phyloP scores from a whole-genome alignment of 2,888 invertebrate species.

The Scaptomyza parva region DNA sequence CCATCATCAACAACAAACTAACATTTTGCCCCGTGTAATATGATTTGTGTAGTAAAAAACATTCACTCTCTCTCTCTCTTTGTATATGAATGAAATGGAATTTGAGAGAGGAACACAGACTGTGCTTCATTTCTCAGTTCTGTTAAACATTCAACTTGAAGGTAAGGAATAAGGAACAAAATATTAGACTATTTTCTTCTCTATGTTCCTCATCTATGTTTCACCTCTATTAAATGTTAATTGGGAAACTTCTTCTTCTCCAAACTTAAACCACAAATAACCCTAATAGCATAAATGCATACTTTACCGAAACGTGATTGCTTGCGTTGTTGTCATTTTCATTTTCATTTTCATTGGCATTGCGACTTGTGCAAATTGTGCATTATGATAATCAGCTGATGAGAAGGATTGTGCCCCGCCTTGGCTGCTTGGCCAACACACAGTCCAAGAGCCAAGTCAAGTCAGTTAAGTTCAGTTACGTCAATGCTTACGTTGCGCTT shows the following conservation, averaged over 20 bases:
- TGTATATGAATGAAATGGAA: not conserved
- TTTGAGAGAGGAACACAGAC: too few species aligned
- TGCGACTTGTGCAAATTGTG: not conserved
- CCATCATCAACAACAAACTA: not conserved
- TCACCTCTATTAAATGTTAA: too few species aligned
- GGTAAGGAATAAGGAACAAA: too few species aligned
- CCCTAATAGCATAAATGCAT: not conserved
- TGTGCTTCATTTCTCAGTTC: too few species aligned
- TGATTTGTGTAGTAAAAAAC: not conserved
- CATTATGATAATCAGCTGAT: slow-evolving; percentile 3
- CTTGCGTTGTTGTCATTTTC: not conserved
- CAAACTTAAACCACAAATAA: not conserved
- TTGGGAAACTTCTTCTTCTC: not conserved
- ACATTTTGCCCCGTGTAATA: slow-evolving; percentile 1
- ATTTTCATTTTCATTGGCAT: too few species aligned
- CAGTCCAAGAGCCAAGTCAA: too few species aligned
- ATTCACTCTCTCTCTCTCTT: too few species aligned
- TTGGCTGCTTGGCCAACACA: slow-evolving; percentile 1
- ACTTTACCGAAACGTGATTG: not conserved
- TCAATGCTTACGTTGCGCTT: slow-evolving; percentile 40
- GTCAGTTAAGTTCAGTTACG: slow-evolving; percentile 56
- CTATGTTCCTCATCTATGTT: too few species aligned
- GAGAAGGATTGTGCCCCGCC: not conserved
- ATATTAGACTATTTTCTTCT: too few species aligned
- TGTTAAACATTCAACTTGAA: too few species aligned